Conservation (phyloP, 1,140 invertebrate genomes). For the Platyscapa corneri region DNA sequence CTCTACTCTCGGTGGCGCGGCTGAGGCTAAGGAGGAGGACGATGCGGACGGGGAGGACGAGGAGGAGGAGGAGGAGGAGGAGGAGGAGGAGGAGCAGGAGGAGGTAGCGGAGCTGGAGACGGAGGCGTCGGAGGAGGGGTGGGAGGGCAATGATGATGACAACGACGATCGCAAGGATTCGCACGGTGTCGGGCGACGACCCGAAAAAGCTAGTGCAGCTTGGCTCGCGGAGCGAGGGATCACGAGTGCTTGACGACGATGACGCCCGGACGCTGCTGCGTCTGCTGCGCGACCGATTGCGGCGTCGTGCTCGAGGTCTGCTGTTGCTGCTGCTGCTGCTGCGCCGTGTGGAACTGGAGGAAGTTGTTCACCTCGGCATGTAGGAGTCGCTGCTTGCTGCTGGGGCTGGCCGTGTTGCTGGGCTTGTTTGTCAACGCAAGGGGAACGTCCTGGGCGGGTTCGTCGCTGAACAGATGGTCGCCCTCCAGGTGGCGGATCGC, state of each 20-base stretch:
- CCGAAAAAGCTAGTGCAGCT: constrained; percentile 53
- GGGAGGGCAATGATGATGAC: background rate
- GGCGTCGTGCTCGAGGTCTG: constrained; percentile 71
- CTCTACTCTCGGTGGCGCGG: background rate
- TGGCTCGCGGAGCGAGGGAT: constrained; percentile 68
- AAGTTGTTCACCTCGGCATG: constrained; percentile 80
- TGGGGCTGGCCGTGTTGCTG: constrained; percentile 28
- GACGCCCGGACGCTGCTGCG: constrained; percentile 87
- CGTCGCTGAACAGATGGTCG: constrained; percentile 90
- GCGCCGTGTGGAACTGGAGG: constrained; percentile 77
- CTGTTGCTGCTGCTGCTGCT: constrained; percentile 78
- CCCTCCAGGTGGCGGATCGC: constrained; percentile 97
- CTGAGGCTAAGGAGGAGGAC: background rate
- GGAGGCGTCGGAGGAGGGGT: background rate
- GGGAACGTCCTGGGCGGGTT: constrained; percentile 81
- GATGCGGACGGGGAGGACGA: background rate
- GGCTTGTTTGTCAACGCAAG: constrained; percentile 81
- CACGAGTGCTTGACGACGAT: constrained; percentile 89
- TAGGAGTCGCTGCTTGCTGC: constrained; percentile 69
- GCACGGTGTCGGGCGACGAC: constrained; percentile 18
- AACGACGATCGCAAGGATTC: background rate
- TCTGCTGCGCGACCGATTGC: constrained; percentile 75
- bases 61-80: background rate
- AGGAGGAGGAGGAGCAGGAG: background rate
- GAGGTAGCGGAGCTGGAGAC: background rate